These are phyloP conservation scores for Trogon surrucura DNA, from an alignment of 2,113 vertebrate genomes.

Conservation along the genomic window DNA sequence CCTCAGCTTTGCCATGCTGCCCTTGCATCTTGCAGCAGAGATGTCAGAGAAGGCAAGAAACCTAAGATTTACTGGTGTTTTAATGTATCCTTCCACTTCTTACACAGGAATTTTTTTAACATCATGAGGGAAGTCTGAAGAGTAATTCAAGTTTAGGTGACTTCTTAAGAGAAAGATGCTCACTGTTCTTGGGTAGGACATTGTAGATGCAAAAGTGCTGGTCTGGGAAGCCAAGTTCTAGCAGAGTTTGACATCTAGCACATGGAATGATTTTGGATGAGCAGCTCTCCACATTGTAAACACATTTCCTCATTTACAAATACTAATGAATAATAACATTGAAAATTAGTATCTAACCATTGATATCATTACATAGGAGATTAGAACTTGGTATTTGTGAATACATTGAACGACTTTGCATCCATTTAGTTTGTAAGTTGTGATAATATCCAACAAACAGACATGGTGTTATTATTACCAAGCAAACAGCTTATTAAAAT, in stretches of 20 bases:
- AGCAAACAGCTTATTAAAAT: background rate
- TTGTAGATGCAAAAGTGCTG: background rate
- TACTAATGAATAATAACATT: background rate
- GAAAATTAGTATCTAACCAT: background rate
- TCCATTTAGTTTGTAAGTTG: background rate
- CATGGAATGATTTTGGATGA: background rate
- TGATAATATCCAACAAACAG: background rate
- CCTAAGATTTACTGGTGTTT: background rate
- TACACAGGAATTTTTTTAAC: background rate
- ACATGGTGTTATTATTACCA: background rate
- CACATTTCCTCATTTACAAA: background rate
- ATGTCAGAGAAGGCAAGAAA: background rate
- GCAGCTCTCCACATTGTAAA: background rate
- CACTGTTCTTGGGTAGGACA: rapidly evolving
- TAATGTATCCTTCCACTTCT: background rate
- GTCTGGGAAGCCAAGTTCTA: background rate
- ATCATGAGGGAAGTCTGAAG: background rate
- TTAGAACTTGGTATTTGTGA: background rate
- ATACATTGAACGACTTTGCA: background rate
- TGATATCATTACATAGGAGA: background rate
- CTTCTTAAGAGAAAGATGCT: rapidly evolving
- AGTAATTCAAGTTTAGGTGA: background rate
- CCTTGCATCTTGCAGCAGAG: background rate
- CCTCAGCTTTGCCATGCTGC: background rate
- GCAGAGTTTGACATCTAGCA: background rate